Evolutionary conservation across 2,888 invertebrate genomes (phyloP).

Genomic region (Dryococelus australis): DNA sequence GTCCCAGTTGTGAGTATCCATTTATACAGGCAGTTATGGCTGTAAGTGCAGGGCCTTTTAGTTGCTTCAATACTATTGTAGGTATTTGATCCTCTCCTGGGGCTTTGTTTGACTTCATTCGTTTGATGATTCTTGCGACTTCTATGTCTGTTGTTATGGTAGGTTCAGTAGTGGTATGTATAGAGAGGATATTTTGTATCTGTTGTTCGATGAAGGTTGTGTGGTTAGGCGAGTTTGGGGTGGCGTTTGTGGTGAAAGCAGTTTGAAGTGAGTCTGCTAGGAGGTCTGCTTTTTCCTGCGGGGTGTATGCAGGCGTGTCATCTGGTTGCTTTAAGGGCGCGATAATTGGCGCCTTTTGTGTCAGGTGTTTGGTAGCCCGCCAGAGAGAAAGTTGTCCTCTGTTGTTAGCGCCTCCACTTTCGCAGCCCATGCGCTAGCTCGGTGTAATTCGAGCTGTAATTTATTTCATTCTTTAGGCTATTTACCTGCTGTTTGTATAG

Average conservation of each 20-base stretch:
- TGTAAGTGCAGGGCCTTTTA: neutral
- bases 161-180: neutral
- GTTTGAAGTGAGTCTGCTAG: neutral
- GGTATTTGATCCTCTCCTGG: neutral
- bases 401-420: neutral
- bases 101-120: neutral
- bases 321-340: neutral
- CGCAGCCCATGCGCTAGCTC: neutral
- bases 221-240: neutral
- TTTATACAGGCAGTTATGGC: neutral
- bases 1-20: neutral
- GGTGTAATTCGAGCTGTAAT: neutral
- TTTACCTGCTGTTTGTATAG: neutral
- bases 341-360: neutral
- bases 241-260: neutral
- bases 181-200: too few species aligned
- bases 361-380: neutral
- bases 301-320: neutral
- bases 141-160: neutral
- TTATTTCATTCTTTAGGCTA: neutral
- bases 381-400: neutral
- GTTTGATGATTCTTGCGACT: neutral
- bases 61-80: neutral
- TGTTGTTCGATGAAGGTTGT: too few species aligned
- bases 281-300: neutral